Percentiles rank a stretch among this genome's conserved stretches.
These are phyloP conservation scores for Tragulus kanchil DNA, from an alignment of 2,113 vertebrate genomes.

Conservation along the genomic window DNA sequence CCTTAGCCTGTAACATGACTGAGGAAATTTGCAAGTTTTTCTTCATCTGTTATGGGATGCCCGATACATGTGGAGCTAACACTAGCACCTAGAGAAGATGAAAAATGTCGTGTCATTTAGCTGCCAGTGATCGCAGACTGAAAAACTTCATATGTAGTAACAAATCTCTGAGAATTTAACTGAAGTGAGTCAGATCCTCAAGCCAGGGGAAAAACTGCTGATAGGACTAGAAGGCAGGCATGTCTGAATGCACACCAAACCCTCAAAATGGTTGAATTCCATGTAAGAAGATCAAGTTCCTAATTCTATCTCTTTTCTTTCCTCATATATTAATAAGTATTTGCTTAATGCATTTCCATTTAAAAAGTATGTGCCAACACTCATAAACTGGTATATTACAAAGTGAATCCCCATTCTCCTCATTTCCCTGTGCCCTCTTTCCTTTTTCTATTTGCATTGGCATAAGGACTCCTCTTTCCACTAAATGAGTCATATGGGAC, in stretches of 20 bases:
- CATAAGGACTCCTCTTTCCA: slow-evolving; percentile 68
- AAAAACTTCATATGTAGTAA: background rate
- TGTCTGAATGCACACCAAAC: too few species aligned
- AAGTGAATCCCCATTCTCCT: slow-evolving; percentile 45
- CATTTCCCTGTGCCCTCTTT: slow-evolving; percentile 36
- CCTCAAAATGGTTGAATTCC: too few species aligned
- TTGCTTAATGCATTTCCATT: slow-evolving; percentile 49
- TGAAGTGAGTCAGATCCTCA: background rate
- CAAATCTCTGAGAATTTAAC: background rate
- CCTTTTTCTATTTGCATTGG: slow-evolving; percentile 70
- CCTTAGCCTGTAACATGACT: background rate
- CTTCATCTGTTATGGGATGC: background rate
- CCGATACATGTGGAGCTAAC: background rate
- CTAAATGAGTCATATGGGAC: slow-evolving; percentile 79
- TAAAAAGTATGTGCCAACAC: slow-evolving; percentile 21
- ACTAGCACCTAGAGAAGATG: background rate
- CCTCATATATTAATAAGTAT: background rate
- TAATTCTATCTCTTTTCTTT: background rate
- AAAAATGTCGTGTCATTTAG: background rate
- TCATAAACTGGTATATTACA: slow-evolving; percentile 24
- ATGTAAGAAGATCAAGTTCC: too few species aligned
- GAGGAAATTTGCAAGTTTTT: background rate
- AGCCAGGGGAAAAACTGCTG: too few species aligned
- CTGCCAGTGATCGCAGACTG: background rate
- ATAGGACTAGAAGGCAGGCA: too few species aligned